Evolutionary conservation across 2,113 vertebrate genomes (phyloP).

Genomic region (Cheilinus undulatus): DNA sequence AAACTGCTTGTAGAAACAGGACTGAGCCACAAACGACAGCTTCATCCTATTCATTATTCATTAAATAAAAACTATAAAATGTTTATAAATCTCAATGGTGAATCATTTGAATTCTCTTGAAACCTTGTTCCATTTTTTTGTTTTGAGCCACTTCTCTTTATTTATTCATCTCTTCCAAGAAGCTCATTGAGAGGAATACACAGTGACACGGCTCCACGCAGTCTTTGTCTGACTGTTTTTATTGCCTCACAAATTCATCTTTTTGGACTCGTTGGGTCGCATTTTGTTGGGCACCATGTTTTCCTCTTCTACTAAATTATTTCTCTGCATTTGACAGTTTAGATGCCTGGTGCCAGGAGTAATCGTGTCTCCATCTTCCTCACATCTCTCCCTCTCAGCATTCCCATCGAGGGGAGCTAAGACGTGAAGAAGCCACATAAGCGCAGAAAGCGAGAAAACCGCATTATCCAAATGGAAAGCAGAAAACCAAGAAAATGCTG

Average conservation of each 20-base stretch:
- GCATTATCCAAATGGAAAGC: conserved; percentile 45
- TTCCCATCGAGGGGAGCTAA: conserved; percentile 20
- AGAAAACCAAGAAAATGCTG: conserved; percentile 38
- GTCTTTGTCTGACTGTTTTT: neutral
- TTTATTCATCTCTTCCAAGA: neutral
- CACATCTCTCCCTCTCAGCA: conserved; percentile 8
- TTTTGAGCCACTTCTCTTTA: neutral
- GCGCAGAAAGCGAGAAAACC: conserved; percentile 12
- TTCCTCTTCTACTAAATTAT: conserved; percentile 3
- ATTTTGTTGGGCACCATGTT: neutral
- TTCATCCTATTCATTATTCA: neutral
- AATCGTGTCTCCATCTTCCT: conserved; percentile 16
- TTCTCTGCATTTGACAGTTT: conserved; percentile 16
- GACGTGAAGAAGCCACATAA: conserved; percentile 1
- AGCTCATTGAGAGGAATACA: neutral
- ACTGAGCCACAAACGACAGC: neutral
- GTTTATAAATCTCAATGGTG: neutral
- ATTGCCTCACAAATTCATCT: neutral
- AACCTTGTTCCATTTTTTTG: neutral
- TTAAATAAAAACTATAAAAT: neutral
- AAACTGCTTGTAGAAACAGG: conserved; percentile 8
- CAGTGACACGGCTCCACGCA: too few species aligned
- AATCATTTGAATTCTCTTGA: neutral
- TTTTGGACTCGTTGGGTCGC: neutral
- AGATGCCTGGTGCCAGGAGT: conserved; percentile 15